Conservation (phyloP, 2,888 invertebrate species). For the Lumbricus terrestris region DNA sequence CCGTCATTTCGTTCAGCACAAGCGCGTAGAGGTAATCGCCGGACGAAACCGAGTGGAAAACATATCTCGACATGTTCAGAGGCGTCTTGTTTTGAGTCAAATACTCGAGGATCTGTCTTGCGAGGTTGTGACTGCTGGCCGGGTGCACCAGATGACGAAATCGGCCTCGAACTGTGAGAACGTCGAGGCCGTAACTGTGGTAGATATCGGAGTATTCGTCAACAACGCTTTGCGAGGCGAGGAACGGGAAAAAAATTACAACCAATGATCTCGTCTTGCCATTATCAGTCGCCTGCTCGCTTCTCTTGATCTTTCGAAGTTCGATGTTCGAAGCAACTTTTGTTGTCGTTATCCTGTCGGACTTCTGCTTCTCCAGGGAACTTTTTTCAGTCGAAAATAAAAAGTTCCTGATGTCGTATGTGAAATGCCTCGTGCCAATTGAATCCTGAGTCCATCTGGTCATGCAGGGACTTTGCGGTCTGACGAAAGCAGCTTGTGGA, state of each 20-base stretch:
- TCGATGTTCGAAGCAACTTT: slow-evolving; percentile 7
- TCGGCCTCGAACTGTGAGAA: neutral
- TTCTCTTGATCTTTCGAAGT: neutral
- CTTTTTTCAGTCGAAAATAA: neutral
- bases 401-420: neutral
- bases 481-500: neutral
- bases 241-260: neutral
- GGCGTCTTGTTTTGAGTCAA: neutral
- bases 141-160: neutral
- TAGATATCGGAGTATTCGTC: neutral
- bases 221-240: neutral
- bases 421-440: neutral
- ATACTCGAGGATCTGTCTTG: neutral
- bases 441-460: neutral
- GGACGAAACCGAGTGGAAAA: neutral
- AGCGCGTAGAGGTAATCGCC: neutral
- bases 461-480: too few species aligned
- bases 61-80: neutral
- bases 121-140: neutral
- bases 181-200: neutral
- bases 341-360: neutral
- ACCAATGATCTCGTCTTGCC: neutral
- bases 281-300: neutral
- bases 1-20: neutral
- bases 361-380: neutral